A percentile compares a stretch with the other conserved stretches of the same genome.
Evolutionary conservation across 2,113 vertebrate genomes (phyloP).

Genomic region (Hypomesus transpacificus): DNA sequence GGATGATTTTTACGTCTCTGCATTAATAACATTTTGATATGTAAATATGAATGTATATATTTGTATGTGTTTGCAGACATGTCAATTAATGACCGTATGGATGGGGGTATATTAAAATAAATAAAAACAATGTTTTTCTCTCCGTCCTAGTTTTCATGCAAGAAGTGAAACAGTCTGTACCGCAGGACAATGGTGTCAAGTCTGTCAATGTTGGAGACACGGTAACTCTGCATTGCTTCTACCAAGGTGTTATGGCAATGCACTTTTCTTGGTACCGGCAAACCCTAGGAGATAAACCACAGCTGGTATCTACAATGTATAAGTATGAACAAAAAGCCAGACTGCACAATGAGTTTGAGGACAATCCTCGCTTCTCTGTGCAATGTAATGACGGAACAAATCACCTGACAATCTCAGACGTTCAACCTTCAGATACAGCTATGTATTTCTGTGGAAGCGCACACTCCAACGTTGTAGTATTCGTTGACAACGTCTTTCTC

Average conservation of each 20-base stretch:
- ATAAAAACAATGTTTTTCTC: too few species aligned
- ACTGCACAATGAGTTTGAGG: constrained; percentile 29
- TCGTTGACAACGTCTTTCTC: constrained; percentile 54
- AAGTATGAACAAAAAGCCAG: constrained; percentile 36
- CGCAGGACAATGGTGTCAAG: constrained; percentile 35
- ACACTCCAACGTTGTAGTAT: constrained; percentile 53
- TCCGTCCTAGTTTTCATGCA: too few species aligned
- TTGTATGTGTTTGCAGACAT: too few species aligned
- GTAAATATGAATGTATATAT: too few species aligned
- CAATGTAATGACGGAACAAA: constrained; percentile 20
- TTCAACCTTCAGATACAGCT: constrained; percentile 48
- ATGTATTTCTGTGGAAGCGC: constrained; percentile 62
- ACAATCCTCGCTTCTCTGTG: constrained; percentile 44
- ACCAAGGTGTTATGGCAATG: constrained; percentile 41
- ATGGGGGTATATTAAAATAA: too few species aligned
- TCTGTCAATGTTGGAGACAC: constrained; percentile 33
- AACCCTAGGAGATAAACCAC: constrained; percentile 37
- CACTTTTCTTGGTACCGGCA: constrained; percentile 66
- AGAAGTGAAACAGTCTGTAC: neutral
- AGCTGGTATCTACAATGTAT: constrained; percentile 50
- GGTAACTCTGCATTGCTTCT: constrained; percentile 49
- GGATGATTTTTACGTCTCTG: too few species aligned
- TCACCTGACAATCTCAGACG: constrained; percentile 46
- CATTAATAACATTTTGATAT: too few species aligned
- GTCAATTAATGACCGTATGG: too few species aligned